Evolutionary conservation across 2,888 invertebrate species (phyloP).

Genomic region (Himalopsyche tibetana): DNA sequence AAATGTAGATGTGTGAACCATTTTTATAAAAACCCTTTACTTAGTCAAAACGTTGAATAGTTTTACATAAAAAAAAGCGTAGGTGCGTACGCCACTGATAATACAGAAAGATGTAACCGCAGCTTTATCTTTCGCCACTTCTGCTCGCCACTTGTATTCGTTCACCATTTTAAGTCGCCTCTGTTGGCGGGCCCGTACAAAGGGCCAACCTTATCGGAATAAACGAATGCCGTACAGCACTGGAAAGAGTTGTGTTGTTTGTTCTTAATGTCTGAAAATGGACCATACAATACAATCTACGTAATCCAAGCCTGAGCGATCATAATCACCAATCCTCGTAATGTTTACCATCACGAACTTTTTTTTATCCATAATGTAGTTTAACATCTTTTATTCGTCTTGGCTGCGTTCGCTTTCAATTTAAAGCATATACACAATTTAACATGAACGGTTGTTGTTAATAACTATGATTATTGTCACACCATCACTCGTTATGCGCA

Average conservation of each 20-base stretch:
- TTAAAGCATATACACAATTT: no score
- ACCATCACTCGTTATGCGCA: no score
- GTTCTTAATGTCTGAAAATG: not conserved
- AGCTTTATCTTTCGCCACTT: slow-evolving; percentile 40
- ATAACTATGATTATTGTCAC: no score
- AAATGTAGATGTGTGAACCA: no score
- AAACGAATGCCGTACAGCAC: slow-evolving; percentile 29
- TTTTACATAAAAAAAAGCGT: no score
- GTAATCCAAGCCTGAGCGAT: not conserved
- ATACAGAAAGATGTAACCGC: slow-evolving; percentile 30
- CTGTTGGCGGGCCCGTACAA: slow-evolving; percentile 31
- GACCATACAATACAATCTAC: not conserved
- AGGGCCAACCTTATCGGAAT: slow-evolving; percentile 36
- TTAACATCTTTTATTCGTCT: no score
- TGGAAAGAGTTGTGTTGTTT: slow-evolving; percentile 36
- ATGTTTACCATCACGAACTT: no score
- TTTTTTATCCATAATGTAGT: no score
- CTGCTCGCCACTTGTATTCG: slow-evolving; percentile 43
- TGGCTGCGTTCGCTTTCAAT: no score
- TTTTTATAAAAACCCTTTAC: no score
- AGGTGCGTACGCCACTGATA: not conserved
- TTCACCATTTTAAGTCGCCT: slow-evolving; percentile 38
- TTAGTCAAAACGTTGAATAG: no score
- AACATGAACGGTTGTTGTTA: no score
- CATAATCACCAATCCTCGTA: not conserved